Evolutionary conservation across 1,140 invertebrate genomes (phyloP).

Genomic region (Condylostylus longicornis): DNA sequence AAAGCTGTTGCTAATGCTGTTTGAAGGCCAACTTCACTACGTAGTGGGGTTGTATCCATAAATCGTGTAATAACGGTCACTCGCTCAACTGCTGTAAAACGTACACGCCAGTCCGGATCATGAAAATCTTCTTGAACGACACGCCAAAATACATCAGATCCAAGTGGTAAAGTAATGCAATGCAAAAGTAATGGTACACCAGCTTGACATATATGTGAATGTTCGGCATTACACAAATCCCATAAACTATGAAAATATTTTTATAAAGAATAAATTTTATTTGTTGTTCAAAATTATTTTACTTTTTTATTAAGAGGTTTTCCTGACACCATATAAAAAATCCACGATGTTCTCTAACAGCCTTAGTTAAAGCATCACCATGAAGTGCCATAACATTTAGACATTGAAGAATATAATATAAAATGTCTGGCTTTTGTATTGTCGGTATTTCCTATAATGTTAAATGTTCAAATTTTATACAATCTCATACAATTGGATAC

Average conservation of each 20-base stretch:
- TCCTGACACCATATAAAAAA: slow-evolving; percentile 97
- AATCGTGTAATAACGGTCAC: slow-evolving; percentile 84
- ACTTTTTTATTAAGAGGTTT: slow-evolving; percentile 90
- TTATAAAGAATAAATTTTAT: background rate
- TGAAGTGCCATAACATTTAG: slow-evolving; percentile 84
- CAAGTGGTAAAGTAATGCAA: slow-evolving; percentile 81
- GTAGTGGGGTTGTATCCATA: slow-evolving; percentile 75
- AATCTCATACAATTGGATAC: too few species aligned
- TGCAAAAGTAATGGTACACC: slow-evolving; percentile 83
- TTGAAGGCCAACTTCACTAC: slow-evolving; percentile 69
- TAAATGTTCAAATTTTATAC: too few species aligned
- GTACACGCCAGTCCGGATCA: slow-evolving; percentile 68
- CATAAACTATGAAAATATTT: slow-evolving; percentile 75
- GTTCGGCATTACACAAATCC: slow-evolving; percentile 81
- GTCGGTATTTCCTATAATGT: slow-evolving; percentile 56
- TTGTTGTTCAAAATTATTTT: slow-evolving; percentile 22
- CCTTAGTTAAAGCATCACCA: slow-evolving; percentile 79
- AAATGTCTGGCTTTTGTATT: slow-evolving; percentile 76
- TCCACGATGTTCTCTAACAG: slow-evolving; percentile 76
- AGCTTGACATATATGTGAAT: slow-evolving; percentile 82
- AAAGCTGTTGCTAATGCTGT: slow-evolving; percentile 92
- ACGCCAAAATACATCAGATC: slow-evolving; percentile 88
- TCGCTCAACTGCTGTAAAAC: slow-evolving; percentile 88
- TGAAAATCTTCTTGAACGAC: slow-evolving; percentile 89
- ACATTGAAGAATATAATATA: slow-evolving; percentile 86